Conservation (phyloP, 2,797 vertebrate species). For the Craterocephalus amniculus region DNA sequence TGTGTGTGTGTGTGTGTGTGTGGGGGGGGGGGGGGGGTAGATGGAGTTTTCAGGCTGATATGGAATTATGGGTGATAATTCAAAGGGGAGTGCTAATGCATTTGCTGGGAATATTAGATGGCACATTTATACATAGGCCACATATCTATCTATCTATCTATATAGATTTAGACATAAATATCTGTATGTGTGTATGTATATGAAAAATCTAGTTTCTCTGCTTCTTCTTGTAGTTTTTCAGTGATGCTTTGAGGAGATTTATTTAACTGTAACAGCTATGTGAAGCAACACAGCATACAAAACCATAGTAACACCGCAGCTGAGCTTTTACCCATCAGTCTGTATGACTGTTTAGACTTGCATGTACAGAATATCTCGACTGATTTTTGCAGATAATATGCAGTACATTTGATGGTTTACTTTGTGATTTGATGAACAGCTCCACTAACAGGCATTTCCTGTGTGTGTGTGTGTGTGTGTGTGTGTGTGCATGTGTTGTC, state of each 20-base stretch:
- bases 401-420: slow-evolving; percentile 29
- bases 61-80: slow-evolving; percentile 59
- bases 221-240: slow-evolving; percentile 20
- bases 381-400: slow-evolving; percentile 13
- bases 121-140: too few relatives aligned
- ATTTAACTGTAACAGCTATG: slow-evolving; percentile 8
- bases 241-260: slow-evolving; percentile 10
- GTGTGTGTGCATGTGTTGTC: slow-evolving; percentile 58
- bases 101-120: slow-evolving; percentile 22
- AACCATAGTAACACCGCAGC: neutral
- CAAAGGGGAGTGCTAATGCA: slow-evolving; percentile 42
- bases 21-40: slow-evolving; percentile 22
- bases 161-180: too few relatives aligned
- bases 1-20: slow-evolving; percentile 17
- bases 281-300: neutral
- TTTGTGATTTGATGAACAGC: slow-evolving; percentile 52
- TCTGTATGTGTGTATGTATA: too few relatives aligned
- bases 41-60: slow-evolving; percentile 41
- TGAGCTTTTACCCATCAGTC: neutral
- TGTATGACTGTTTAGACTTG: neutral
- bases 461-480: slow-evolving; percentile 49
- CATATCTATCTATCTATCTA: too few relatives aligned
- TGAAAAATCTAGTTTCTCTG: too few relatives aligned
- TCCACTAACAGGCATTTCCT: slow-evolving; percentile 65
- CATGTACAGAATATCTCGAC: neutral